phyloP scores from a whole-genome alignment of 2,113 vertebrate species.

The Porphyrio hochstetteri region DNA sequence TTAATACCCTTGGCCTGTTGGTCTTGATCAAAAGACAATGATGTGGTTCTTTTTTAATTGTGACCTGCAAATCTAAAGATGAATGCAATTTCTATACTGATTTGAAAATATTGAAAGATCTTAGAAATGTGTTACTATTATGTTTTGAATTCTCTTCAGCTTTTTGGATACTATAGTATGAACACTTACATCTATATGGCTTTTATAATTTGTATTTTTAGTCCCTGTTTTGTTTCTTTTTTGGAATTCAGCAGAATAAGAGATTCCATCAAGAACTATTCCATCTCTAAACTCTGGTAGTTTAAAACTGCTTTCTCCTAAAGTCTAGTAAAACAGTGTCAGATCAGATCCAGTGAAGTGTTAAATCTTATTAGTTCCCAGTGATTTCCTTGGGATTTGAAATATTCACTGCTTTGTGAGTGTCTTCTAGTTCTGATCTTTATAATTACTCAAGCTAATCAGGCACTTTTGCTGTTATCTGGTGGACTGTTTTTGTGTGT shows the following conservation, averaged over 20 bases:
- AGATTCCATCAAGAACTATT: not conserved
- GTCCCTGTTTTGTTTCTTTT: not conserved
- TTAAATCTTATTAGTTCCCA: not conserved
- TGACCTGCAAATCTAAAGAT: not conserved
- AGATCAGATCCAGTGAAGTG: not conserved
- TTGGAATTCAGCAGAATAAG: not conserved
- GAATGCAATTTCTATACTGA: not conserved
- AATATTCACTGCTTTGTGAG: not conserved
- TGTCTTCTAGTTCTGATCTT: not conserved
- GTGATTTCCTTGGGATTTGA: not conserved
- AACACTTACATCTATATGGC: not conserved
- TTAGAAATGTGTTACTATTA: not conserved
- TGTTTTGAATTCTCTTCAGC: not conserved
- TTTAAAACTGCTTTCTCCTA: accelerated
- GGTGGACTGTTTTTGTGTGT: not conserved
- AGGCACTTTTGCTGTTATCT: not conserved
- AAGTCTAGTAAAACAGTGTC: not conserved
- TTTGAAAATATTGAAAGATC: not conserved
- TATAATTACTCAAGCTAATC: not conserved
- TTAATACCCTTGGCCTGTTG: not conserved
- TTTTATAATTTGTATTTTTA: not conserved
- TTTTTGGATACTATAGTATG: not conserved
- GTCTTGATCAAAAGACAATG: not conserved
- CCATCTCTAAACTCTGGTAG: not conserved
- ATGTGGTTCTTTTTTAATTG: not conserved